These are phyloP conservation scores for Rugalucina vietnamica DNA, from an alignment of 2,888 invertebrate species.

Conservation along the genomic window DNA sequence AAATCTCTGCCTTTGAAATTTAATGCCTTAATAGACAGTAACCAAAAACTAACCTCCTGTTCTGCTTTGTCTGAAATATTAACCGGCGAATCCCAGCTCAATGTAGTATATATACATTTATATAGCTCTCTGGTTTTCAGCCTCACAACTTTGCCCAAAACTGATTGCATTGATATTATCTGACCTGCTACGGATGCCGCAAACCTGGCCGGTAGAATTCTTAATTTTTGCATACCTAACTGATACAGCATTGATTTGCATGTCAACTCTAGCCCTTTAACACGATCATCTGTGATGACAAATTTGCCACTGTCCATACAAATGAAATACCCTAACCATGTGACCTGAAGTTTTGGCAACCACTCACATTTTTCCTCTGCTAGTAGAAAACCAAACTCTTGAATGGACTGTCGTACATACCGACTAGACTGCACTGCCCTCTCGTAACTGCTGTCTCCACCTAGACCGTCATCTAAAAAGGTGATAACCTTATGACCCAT, in stretches of 20 bases:
- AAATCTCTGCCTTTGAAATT: not conserved
- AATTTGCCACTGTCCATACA: not conserved
- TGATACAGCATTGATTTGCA: not conserved
- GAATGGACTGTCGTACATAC: not conserved
- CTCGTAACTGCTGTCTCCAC: constrained; percentile 6
- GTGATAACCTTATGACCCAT: constrained; percentile 28
- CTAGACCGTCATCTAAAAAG: constrained; percentile 54
- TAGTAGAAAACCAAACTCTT: constrained; percentile 6
- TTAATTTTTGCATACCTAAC: not conserved
- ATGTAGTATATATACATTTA: not conserved
- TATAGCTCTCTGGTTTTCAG: not conserved
- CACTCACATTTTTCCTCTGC: constrained; percentile 23
- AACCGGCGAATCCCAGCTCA: not conserved
- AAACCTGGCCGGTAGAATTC: not conserved
- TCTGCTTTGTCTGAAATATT: not conserved
- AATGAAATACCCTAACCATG: constrained; percentile 30
- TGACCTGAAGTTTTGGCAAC: not conserved
- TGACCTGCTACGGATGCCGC: not conserved
- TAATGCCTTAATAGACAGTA: not conserved
- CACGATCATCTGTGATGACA: not conserved
- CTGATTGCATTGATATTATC: not conserved
- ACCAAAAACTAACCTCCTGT: no score
- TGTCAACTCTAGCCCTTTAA: no score
- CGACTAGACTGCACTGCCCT: not conserved
- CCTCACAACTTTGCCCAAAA: not conserved